Base-by-base conservation (phyloP, 2,888 invertebrate species). In the Chymomyza fuscimana region DNA sequence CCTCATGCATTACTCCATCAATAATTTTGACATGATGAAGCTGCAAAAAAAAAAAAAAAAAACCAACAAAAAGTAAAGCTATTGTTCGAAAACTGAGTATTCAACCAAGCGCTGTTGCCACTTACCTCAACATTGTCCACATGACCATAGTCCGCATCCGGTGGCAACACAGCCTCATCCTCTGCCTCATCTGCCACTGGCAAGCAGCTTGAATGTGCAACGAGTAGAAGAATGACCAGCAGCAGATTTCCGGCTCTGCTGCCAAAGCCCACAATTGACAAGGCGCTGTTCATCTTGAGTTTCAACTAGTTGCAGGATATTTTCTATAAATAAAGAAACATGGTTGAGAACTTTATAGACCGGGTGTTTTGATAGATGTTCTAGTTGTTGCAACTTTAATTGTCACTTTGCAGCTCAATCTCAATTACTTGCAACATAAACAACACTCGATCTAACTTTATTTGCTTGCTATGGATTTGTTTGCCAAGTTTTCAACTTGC, bases 61-160 rank as follows among this genome's bases (percentile, higher is more conserved):
- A n/a, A n/a, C n/a, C n/a, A n/a, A 15, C 16, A 16, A 32, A 32
- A 5, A 32, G 9, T 9, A 32, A 32, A 32, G 5, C 7, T 32
- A 3, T 32, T 7, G 32, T 9, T 32, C 32, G 9, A 32, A 32
- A 32, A 5, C 22, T 16, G 25, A 15, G 9, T 19, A 19, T 19
- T 22, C 9, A 10, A 61, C 65, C 32, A 32, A 32, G 12, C 12
- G 12, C 12, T 12, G 12, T 12, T 12, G 40, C 12, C 56, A 74
- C 80, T 68, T 81, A 90, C 91, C 82, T 91, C 89, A 63, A 89
- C 81, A 74, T 91, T 91, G 78, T 91, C 90, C 19, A 78, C 80
- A 77, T 82, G 79, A 19, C 60, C 67, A 22, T 74, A 78, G 12
- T 78, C 76, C 29, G 74, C 74, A 58, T 72, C 76, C 65, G 75